Conservation (phyloP, 2,797 vertebrate species). For the Pagetopsis macropterus region DNA sequence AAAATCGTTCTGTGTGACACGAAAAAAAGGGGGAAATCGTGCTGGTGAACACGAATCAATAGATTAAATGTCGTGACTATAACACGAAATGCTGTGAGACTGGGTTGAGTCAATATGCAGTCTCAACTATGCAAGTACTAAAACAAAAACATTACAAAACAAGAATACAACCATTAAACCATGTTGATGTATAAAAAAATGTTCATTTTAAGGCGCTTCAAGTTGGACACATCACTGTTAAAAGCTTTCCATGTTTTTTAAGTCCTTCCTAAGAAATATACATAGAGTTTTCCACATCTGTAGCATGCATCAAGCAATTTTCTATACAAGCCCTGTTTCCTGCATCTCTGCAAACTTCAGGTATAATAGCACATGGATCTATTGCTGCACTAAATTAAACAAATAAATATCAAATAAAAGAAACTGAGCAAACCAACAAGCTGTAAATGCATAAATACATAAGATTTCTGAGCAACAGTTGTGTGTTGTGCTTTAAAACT, state of each 20-base stretch:
- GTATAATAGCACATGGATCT: constrained; percentile 62
- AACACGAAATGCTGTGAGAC: too few relatives aligned
- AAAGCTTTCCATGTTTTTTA: constrained; percentile 47
- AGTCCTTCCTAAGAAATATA: constrained; percentile 38
- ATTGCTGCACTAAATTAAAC: constrained; percentile 25
- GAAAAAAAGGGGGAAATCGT: too few relatives aligned
- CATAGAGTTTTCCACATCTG: constrained; percentile 25
- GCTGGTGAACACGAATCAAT: too few relatives aligned
- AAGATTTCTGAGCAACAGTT: constrained; percentile 14
- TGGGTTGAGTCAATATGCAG: constrained; percentile 11
- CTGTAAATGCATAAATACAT: constrained; percentile 28
- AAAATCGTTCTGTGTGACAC: too few relatives aligned
- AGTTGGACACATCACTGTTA: constrained; percentile 53
- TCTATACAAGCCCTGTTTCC: constrained; percentile 34
- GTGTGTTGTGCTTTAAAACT: constrained; percentile 9
- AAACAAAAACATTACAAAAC: constrained; percentile 28
- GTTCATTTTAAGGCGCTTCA: constrained; percentile 68
- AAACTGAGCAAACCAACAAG: constrained; percentile 12
- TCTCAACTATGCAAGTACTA: neutral
- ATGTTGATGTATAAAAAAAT: constrained; percentile 43
- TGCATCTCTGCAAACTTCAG: constrained; percentile 54
- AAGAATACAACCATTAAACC: constrained; percentile 31
- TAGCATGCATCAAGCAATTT: constrained; percentile 43
- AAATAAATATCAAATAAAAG: constrained; percentile 28
- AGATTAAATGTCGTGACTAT: too few relatives aligned